Base-by-base conservation (phyloP, 2,888 invertebrate genomes). In the Vanessa cardui region DNA sequence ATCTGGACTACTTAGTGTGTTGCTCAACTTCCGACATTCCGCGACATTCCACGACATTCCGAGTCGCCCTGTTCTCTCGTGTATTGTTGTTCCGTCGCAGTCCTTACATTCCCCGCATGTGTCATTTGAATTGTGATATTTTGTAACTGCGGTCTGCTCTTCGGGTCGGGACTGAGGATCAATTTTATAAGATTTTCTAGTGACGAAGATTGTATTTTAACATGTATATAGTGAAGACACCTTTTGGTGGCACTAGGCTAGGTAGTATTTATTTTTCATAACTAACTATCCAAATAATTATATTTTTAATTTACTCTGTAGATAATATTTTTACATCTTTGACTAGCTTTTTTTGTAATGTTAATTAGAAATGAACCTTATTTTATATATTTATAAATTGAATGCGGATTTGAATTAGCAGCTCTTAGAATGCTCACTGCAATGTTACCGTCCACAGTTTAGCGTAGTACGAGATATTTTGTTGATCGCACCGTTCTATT, bases 371-470 rank as follows among this genome's bases (percentile, higher is more conserved):
- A 15, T 6, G 20, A 56, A 54, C 9, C 39, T 39, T 56, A 9
- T 56, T 56, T 56, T 56, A 56, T 61, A 50, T 62, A 20, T 8
- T 62, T 39, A 62, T 62, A 15, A 44, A 52, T 50, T 49, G 20
- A 49, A 39, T 21, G 12, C 7, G n/a, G 21, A 21, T 16, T 39
- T 50, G 33, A 50, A 50, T n/a, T 18, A 56, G 56, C 56, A 56
- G 31, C 26, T 50, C 15, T 21, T 21, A 58, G 44, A 49, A 54
- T 44, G 62, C 64, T 70, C 62, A 60, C 68, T 60, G 72, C 75
- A 74, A 75, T 78, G 79, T 79, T 78, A 79, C 81, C 81, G 82
- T 82, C 82, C 81, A 78, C 71, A 64, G 68, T 64, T 68, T 64
- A 56, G n/a, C 56, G 5, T 56, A 56, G 33, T 18, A 33, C 68